These are phyloP conservation scores for Maniola hyperantus DNA, from an alignment of 2,888 invertebrate species.

Conservation along the genomic window DNA sequence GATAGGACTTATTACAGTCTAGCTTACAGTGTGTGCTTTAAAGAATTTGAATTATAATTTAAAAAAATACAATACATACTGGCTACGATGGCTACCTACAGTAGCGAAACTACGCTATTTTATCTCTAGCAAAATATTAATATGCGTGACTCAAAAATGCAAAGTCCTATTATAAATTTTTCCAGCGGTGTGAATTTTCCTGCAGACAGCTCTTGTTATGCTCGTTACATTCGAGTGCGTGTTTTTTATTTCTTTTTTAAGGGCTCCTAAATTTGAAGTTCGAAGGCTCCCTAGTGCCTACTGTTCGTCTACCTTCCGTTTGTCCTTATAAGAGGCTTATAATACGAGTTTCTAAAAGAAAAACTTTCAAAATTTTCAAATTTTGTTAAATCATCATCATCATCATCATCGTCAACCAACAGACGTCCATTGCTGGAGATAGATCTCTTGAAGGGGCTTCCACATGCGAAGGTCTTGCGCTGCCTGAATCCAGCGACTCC, in stretches of 20 bases:
- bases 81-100: background rate
- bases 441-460: too few species aligned
- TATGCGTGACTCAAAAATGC: conserved; percentile 14
- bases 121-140: background rate
- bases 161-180: conserved; percentile 13
- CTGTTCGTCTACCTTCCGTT: too few species aligned
- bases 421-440: too few species aligned
- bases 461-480: too few species aligned
- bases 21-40: too few species aligned
- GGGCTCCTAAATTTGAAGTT: conserved; percentile 17
- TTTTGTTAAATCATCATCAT: too few species aligned
- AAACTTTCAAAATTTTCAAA: too few species aligned
- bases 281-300: background rate
- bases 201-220: conserved; percentile 19
- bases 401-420: too few species aligned
- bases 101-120: background rate
- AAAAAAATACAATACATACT: too few species aligned
- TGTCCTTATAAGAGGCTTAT: background rate
- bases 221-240: conserved; percentile 20
- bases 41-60: too few species aligned
- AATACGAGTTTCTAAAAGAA: background rate
- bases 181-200: conserved; percentile 18
- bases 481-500: too few species aligned
- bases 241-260: conserved; percentile 11
- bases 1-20: too few species aligned